Base-by-base conservation (phyloP, 2,113 vertebrate genomes). In the Corythornis vintsioides region DNA sequence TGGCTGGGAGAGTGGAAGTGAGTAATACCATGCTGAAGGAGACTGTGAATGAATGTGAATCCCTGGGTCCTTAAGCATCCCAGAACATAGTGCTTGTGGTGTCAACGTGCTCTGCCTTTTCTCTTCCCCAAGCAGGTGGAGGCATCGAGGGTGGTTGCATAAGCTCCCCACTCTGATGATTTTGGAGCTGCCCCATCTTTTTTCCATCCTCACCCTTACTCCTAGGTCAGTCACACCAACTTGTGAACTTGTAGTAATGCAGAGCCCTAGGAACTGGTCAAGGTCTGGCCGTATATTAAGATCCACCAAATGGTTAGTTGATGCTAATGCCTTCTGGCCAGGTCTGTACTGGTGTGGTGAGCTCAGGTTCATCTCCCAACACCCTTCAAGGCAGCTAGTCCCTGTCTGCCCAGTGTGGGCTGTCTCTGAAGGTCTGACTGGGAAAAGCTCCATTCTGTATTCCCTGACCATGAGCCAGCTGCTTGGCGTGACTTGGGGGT, bases 1-100 rank as follows among this genome's bases (percentile, higher is more conserved):
- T 85, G 84, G 31, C 89, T 92, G 72, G 33, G 69, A 76, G 55
- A 89, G 67, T 71, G 67, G 74, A 83, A 92, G 56, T 84, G 80
- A 86, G 45, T 50, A 88, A 84, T 38, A 26, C 59, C 31, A 16
- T 25, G 57, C 29, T 66, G 78, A 60, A 59, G 42, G 60, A 94
- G 64, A 40, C 72, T 92, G 31, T 70, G 78, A 84, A 50, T 79
- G 64, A 80, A 52, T 63, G 29, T 40, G 87, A 80, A 86, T 17
- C 55, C n/a, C 43, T 67, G 59, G 40, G 52, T 79, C 50, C 94
- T 85, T 8, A 55, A 67, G 22, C 80, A 43, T 84, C 69, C 60
- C 42, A 31, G 31, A 83, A 73, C 7, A 8, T 18, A 89, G 67
- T 82, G 50, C 29, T 59, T 70, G 42, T 73, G 71, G 55, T 79